phyloP scores from a whole-genome alignment of 2,888 invertebrate species.

The Entomobrya multifasciata region DNA sequence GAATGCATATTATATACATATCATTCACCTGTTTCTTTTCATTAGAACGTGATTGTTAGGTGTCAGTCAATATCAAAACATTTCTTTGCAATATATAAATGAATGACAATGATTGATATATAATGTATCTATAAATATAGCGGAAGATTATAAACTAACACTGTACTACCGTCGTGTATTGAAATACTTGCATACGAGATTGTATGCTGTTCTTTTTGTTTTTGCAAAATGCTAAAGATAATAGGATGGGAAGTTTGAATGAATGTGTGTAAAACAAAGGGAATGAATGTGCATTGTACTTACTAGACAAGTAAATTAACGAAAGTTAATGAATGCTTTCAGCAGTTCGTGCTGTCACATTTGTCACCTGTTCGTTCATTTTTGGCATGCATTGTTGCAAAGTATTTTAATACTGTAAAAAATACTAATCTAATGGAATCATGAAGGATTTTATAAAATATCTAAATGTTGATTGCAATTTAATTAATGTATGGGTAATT shows the following conservation, averaged over 20 bases:
- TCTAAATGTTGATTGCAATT: too few relatives aligned
- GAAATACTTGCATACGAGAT: neutral
- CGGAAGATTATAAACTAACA: too few relatives aligned
- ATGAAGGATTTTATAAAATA: too few relatives aligned
- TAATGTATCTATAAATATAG: too few relatives aligned
- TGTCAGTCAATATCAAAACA: constrained; percentile 50
- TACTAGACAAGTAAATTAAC: constrained; percentile 18
- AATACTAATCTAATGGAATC: too few relatives aligned
- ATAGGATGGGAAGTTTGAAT: neutral
- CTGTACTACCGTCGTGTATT: too few relatives aligned
- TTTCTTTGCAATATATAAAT: constrained; percentile 30
- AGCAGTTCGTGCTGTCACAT: constrained; percentile 38
- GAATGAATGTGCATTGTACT: neutral
- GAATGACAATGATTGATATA: constrained; percentile 63
- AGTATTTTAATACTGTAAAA: neutral
- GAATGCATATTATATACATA: neutral
- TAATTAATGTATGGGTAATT: too few relatives aligned
- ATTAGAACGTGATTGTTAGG: constrained; percentile 27
- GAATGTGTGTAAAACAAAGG: constrained; percentile 14
- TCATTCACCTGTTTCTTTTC: constrained; percentile 39
- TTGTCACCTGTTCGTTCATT: constrained; percentile 44
- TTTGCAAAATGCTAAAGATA: constrained; percentile 4
- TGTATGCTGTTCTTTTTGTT: constrained; percentile 33
- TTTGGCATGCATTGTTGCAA: neutral
- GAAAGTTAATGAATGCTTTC: constrained; percentile 44